Conservation (phyloP, 2,797 vertebrate genomes). For the Gymnothorax javanicus region DNA sequence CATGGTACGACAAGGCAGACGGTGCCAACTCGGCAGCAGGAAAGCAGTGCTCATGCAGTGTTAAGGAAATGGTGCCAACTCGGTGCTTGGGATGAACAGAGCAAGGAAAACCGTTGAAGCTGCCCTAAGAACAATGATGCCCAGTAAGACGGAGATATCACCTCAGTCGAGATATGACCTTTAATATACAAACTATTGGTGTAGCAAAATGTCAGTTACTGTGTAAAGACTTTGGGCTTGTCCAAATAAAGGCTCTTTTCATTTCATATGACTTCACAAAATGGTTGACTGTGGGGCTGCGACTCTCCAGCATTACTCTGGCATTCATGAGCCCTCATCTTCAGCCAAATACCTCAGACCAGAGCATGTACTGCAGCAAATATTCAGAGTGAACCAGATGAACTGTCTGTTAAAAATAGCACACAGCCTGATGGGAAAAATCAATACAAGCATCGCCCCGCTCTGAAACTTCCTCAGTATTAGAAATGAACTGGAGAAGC, state of each 20-base stretch:
- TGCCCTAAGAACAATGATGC: neutral
- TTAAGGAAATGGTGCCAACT: neutral
- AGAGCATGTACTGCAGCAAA: neutral
- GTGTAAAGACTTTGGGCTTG: neutral
- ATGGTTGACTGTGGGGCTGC: neutral
- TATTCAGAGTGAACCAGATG: slow-evolving; percentile 2
- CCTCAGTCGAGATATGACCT: neutral
- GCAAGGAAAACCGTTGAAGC: neutral
- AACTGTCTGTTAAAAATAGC: slow-evolving; percentile 7
- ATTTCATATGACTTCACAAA: neutral
- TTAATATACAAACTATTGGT: neutral
- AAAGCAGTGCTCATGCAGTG: neutral
- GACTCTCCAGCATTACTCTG: neutral
- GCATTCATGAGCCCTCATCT: neutral
- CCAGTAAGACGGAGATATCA: neutral
- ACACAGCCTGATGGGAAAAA: slow-evolving; percentile 1
- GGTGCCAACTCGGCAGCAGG: neutral
- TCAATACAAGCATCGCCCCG: neutral
- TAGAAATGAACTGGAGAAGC: neutral
- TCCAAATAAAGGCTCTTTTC: neutral
- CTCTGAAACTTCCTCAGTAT: neutral
- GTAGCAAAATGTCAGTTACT: neutral
- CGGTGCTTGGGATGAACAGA: neutral
- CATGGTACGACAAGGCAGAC: neutral
- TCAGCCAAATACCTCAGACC: neutral